A percentile compares a stretch with the other conserved stretches of the same genome.
These are phyloP conservation scores for Delphinapterus leucas DNA, from an alignment of 2,113 vertebrate genomes.

Conservation along the genomic window DNA sequence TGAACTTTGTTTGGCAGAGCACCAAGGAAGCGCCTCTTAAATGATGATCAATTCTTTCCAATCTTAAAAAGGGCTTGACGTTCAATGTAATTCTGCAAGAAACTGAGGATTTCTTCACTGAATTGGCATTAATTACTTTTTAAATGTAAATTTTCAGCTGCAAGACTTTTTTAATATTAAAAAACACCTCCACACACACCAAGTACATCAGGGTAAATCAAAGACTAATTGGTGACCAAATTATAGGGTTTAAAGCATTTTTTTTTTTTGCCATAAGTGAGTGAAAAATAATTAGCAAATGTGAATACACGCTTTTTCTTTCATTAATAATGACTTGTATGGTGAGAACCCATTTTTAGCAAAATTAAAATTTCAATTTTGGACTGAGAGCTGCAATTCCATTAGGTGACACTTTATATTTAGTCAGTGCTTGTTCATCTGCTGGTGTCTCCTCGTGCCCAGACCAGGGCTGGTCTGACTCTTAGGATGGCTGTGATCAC, in stretches of 20 bases:
- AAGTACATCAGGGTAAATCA: slow-evolving; percentile 81
- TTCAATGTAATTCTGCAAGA: slow-evolving; percentile 75
- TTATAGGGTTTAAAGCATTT: slow-evolving; percentile 80
- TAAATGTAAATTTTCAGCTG: slow-evolving; percentile 86
- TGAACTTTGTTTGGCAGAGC: neutral
- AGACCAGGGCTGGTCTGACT: neutral
- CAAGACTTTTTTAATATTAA: slow-evolving; percentile 74
- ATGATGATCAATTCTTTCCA: slow-evolving; percentile 24
- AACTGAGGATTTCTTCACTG: slow-evolving; percentile 78
- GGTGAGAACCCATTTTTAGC: slow-evolving; percentile 64
- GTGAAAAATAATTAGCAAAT: slow-evolving; percentile 79
- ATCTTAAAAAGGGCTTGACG: slow-evolving; percentile 40
- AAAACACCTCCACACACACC: slow-evolving; percentile 9
- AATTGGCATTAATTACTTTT: slow-evolving; percentile 82
- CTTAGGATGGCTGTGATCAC: neutral
- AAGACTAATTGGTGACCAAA: slow-evolving; percentile 86
- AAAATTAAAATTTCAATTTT: slow-evolving; percentile 53
- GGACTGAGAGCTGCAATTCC: neutral
- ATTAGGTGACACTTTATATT: slow-evolving; percentile 1
- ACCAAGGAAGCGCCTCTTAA: neutral
- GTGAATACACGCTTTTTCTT: slow-evolving; percentile 78
- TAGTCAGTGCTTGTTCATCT: neutral
- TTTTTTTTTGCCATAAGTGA: slow-evolving; percentile 65
- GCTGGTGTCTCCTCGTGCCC: neutral
- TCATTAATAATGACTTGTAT: slow-evolving; percentile 78